Evolutionary conservation across 37 sponge, comb jelly and placozoan species (phyloP).

Genomic region (Lycopodina hypogea): DNA sequence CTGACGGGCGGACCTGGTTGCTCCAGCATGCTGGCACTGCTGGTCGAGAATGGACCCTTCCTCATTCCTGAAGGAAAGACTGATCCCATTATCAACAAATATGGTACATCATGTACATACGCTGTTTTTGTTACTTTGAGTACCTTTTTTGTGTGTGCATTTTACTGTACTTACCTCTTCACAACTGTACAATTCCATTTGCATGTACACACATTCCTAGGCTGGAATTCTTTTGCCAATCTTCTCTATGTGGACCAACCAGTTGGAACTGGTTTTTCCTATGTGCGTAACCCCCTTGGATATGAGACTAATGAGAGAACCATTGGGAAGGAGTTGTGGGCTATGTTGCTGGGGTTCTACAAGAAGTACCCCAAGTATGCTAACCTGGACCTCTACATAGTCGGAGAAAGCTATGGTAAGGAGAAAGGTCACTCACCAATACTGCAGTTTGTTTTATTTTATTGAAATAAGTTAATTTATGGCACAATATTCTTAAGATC

Average conservation of each 20-base stretch:
- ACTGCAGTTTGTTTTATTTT: too few species aligned
- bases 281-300: constrained; percentile 58
- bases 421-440: not conserved
- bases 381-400: constrained; percentile 71
- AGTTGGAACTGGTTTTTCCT: constrained; percentile 88
- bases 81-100: constrained; percentile 56
- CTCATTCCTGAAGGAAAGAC: constrained; percentile 39
- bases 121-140: not conserved
- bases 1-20: constrained; percentile 91
- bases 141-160: too few species aligned
- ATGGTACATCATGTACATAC: constrained; percentile 30
- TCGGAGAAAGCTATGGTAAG: constrained; percentile 87
- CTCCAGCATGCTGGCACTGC: constrained; percentile 76
- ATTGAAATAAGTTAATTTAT: too few species aligned
- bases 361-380: constrained; percentile 72
- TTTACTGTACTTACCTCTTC: too few species aligned
- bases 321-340: constrained; percentile 75
- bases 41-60: constrained; percentile 88
- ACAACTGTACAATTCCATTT: too few species aligned
- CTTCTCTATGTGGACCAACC: constrained; percentile 88
- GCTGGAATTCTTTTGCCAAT: constrained; percentile 89
- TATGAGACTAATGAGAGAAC: constrained; percentile 69
- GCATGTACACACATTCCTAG: too few species aligned
- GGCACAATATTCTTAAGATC: not conserved
- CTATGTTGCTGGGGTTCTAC: constrained; percentile 69